These are phyloP conservation scores for Myotis findleyi DNA, from an alignment of 2,797 vertebrate species.

Conservation along the genomic window DNA sequence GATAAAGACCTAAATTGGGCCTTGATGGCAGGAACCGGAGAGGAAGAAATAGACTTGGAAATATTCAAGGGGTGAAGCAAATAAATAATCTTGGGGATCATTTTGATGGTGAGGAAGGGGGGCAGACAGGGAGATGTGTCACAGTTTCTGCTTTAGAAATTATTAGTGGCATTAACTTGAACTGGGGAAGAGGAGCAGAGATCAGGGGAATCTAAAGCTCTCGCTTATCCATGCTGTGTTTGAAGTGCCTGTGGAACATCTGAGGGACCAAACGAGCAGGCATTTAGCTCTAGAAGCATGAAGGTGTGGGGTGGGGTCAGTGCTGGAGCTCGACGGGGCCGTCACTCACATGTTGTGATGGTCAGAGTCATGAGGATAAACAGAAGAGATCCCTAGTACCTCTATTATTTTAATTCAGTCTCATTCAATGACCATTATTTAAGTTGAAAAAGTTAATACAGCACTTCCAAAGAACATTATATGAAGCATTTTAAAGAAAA, in stretches of 20 bases:
- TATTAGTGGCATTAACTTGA: neutral
- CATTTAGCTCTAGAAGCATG: neutral
- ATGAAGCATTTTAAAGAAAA: constrained; percentile 32
- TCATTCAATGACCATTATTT: neutral
- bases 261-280: neutral
- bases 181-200: neutral
- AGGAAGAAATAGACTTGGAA: neutral
- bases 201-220: neutral
- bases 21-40: neutral
- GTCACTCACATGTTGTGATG: neutral
- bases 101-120: neutral
- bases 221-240: neutral
- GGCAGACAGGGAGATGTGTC: neutral
- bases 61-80: neutral
- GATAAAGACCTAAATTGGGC: neutral
- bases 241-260: neutral
- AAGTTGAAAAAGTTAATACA: constrained; percentile 25
- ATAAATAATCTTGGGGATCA: neutral
- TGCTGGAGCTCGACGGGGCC: neutral
- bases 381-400: neutral
- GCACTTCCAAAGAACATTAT: neutral
- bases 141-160: neutral
- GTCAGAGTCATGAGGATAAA: neutral
- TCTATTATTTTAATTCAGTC: constrained; percentile 19
- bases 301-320: neutral